Base-by-base conservation (phyloP, 2,113 vertebrate species). In the Crotalus helleri region DNA sequence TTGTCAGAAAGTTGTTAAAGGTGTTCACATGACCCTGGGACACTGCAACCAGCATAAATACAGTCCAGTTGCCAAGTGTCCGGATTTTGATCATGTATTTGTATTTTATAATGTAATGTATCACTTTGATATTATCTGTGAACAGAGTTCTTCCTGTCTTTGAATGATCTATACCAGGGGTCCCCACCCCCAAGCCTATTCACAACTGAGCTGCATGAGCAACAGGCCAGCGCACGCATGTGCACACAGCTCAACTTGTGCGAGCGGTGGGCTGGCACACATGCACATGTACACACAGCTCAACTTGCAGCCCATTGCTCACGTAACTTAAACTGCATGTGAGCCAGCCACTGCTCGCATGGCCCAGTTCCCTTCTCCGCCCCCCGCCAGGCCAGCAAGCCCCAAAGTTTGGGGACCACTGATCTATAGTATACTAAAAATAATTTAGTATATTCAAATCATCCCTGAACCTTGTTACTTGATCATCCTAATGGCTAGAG, bases 181-280 rank as follows among this genome's bases (percentile, higher is more conserved):
- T 59, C 58, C 2, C 58, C 23, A 59, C 8, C 58, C 23, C 58
- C 58, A 59, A 8, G 23, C 24, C 9, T 26, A 9, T 61, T 61
- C 11, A 3, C 59, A 61, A 61, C 59, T 1, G 9, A 9, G 24
- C 3, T 3, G 9, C 59, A 11, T 3, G 8, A 24, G 2, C 23
- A 24, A 3, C 24, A 23, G 23, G 58, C 23, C 6, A 7, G 19
- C 2, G 57, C 57, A 58, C 6, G 0, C 7, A 0, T 59, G 7
- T 3, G 2, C 7, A 1, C 8, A 23, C 23, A 59, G 8, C 23
- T 59, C 5, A 23, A 59, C 58, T 59, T 9, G 23, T 26, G 3
- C 0, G 3, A 59, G 8, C 58, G 0, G 23, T 26, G 23, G 8
- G 23, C 24, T 59, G 3, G 58, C 3, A 1, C 6, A 3, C 58